Evolutionary conservation across 2,797 vertebrate species (phyloP).

Genomic region (Bucorvus abyssinicus): DNA sequence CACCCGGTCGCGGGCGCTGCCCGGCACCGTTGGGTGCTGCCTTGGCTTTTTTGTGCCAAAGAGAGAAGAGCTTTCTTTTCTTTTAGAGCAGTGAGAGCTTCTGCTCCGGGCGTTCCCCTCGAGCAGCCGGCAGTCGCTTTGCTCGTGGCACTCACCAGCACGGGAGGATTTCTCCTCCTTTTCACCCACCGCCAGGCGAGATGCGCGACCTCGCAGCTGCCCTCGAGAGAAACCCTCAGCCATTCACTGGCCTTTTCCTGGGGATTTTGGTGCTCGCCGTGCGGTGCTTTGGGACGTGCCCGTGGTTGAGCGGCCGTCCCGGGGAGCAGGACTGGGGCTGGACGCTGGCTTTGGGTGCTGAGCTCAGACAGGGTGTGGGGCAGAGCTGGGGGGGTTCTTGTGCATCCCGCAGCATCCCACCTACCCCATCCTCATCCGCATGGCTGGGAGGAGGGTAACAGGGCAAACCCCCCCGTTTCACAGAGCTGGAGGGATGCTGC

Average conservation of each 20-base stretch:
- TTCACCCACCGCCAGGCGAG: rapidly evolving
- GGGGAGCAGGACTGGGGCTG: rapidly evolving
- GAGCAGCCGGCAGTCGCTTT: not conserved
- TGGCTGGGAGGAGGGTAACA: not conserved
- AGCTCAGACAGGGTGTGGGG: not conserved
- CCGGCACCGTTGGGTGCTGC: rapidly evolving
- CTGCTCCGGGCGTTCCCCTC: not conserved
- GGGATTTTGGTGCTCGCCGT: rapidly evolving
- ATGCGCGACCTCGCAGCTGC: rapidly evolving
- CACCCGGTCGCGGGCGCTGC: not conserved
- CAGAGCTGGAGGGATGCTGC: rapidly evolving
- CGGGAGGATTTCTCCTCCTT: not conserved
- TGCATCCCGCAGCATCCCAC: not conserved
- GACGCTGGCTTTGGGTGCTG: not conserved
- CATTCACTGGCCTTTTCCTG: rapidly evolving
- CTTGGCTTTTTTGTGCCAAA: not conserved
- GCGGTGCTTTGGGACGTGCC: not conserved
- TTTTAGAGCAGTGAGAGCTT: not conserved
- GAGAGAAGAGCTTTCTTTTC: not conserved
- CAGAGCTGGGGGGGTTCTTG: not conserved
- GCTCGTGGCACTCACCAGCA: not conserved
- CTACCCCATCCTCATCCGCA: not conserved
- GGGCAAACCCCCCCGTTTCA: not conserved
- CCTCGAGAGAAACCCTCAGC: rapidly evolving
- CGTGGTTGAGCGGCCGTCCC: rapidly evolving